Conservation (phyloP, 2,113 vertebrate species). For the Geococcyx californianus region DNA sequence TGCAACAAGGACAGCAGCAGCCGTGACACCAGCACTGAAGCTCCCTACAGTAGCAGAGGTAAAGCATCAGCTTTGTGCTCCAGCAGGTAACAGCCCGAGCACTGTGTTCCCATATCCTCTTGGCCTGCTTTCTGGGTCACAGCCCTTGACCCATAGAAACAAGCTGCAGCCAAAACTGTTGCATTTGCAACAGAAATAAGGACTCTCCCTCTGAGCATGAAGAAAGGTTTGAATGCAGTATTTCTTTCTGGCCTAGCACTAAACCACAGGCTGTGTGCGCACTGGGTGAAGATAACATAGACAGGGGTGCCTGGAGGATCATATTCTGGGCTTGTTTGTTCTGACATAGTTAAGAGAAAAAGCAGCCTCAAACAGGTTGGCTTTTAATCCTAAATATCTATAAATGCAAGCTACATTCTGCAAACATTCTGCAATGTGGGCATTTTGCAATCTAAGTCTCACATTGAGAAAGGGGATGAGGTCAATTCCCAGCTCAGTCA, state of each 20-base stretch:
- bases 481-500: not conserved
- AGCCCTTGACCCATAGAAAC: not conserved
- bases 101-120: not conserved
- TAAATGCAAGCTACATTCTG: not conserved
- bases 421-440: not conserved
- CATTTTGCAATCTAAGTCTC: not conserved
- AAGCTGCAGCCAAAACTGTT: not conserved
- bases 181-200: not conserved
- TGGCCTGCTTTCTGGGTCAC: not conserved
- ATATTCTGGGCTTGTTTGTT: not conserved
- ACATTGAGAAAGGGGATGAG: not conserved
- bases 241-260: not conserved
- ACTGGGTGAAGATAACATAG: not conserved
- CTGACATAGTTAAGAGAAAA: not conserved
- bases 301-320: accelerated
- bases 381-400: not conserved
- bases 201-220: accelerated
- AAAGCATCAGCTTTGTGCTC: not conserved
- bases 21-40: not conserved
- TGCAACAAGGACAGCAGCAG: not conserved
- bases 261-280: not conserved
- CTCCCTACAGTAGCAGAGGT: not conserved
- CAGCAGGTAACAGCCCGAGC: not conserved
- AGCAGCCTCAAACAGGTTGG: not conserved
- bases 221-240: not conserved